These are phyloP conservation scores for Oasisia sp. DNA, from an alignment of 2,888 invertebrate species.

Conservation along the genomic window DNA sequence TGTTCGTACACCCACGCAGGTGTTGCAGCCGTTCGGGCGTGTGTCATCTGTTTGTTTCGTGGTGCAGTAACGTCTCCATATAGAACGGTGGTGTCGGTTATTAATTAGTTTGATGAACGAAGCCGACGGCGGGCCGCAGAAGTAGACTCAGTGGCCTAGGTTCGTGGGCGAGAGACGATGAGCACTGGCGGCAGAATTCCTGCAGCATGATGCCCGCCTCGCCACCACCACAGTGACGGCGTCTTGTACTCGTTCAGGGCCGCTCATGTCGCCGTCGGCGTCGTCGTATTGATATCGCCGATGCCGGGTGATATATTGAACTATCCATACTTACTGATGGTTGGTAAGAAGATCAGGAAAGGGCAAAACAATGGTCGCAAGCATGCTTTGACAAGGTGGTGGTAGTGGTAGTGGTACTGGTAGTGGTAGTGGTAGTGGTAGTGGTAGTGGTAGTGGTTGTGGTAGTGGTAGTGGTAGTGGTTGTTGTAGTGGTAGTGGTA, in stretches of 20 bases:
- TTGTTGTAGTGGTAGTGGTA: too few species aligned
- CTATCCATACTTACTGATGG: too few species aligned
- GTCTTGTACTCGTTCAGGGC: neutral
- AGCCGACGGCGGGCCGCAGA: neutral
- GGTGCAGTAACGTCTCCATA: neutral
- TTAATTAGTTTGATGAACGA: neutral
- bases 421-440: too few species aligned
- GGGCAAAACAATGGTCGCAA: too few species aligned
- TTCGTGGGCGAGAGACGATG: neutral
- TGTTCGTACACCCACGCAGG: neutral
- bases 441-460: too few species aligned
- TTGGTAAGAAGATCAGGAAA: too few species aligned
- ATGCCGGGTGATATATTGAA: too few species aligned
- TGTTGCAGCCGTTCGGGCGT: neutral
- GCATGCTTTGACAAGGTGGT: too few species aligned
- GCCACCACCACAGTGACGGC: neutral
- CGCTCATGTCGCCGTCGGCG: neutral
- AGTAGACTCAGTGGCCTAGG: neutral
- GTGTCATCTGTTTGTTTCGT: neutral
- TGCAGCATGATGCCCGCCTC: neutral
- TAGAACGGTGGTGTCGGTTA: conserved; percentile 9
- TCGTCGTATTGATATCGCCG: neutral
- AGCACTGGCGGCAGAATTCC: neutral
- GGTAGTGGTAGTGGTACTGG: too few species aligned
- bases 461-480: too few species aligned